These are phyloP conservation scores for Amorpha juglandis DNA, from an alignment of 2,888 invertebrate species.

Conservation along the genomic window DNA sequence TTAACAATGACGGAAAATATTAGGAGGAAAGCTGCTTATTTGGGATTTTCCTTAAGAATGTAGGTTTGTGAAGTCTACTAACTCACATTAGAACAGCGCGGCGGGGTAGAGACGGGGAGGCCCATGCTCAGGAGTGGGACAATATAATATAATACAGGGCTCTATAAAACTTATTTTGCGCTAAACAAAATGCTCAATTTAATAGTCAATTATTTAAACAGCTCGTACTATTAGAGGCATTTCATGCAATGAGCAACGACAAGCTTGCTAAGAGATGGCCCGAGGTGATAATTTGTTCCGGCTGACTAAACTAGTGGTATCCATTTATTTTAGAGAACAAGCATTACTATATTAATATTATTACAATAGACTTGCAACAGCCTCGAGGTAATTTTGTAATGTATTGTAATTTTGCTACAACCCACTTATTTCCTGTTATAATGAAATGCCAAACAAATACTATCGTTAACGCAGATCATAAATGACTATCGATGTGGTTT, in stretches of 20 bases:
- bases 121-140: no score
- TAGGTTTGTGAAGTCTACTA: no score
- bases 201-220: slow-evolving; percentile 2
- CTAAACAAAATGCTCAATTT: background rate
- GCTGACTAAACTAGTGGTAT: slow-evolving; percentile 20
- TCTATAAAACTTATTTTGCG: background rate
- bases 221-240: slow-evolving; percentile 5
- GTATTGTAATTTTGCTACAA: slow-evolving; percentile 5
- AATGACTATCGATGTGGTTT: no score
- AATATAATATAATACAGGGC: no score
- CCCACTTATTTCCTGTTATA: background rate
- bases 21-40: no score
- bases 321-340: slow-evolving; percentile 19
- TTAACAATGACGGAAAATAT: no score
- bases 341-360: slow-evolving; percentile 11
- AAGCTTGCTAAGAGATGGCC: slow-evolving; percentile 22
- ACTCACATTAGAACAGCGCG: no score
- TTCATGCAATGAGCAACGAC: slow-evolving; percentile 13
- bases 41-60: no score
- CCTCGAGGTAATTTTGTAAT: background rate
- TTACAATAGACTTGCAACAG: background rate
- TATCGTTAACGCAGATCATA: background rate
- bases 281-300: slow-evolving; percentile 20
- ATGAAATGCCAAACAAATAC: background rate
- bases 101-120: no score